Base-by-base conservation (phyloP, 2,888 invertebrate genomes). In the Agrotis exclamationis region DNA sequence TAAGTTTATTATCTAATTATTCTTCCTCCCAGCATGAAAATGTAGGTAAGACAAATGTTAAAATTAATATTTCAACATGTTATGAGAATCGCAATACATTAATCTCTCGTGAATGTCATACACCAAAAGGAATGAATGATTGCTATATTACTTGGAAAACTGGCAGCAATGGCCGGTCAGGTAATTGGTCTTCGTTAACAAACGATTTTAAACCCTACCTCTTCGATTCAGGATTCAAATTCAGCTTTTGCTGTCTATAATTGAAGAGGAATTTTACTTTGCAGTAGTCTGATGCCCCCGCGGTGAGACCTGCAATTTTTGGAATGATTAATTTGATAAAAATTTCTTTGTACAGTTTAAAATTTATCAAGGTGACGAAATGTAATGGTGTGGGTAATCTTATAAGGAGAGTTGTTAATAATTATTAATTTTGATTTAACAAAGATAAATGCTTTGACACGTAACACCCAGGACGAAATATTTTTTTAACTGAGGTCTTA, bases 91-190 rank as follows among this genome's bases (percentile, higher is more conserved):
- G 83, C 76, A 74, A 84, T 75, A 80, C 88, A 87, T 88, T 87
- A 85, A 88, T 88, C 85, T 88, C 80, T 87, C 87, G 74, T 50
- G 68, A 74, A 77, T 76, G 79, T 84, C 84, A 76, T 72, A 74
- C 73, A 80, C 74, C 77, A 85, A 85, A 83, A 86, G 86, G 81
- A 84, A 88, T 88, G 87, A 88, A 80, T 86, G 85, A 88, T 88
- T 79, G 83, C 87, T 85, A 80, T 86, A 83, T 86, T 88, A 88
- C 87, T 83, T 64, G 85, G 88, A 88, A 88, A 84, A 81, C 84
- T 76, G 76, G 63, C 68, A 45, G 33, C 63, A 74, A 74, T 81
- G 74, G 73, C 74, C 70, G 58, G 51, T 59, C 83, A 86, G 85
- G 86, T 85, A 86, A 85, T 85, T 85, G 80, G 82, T 22, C 39